phyloP scores from a whole-genome alignment of 2,797 vertebrate species.

The Sardinella longiceps region DNA sequence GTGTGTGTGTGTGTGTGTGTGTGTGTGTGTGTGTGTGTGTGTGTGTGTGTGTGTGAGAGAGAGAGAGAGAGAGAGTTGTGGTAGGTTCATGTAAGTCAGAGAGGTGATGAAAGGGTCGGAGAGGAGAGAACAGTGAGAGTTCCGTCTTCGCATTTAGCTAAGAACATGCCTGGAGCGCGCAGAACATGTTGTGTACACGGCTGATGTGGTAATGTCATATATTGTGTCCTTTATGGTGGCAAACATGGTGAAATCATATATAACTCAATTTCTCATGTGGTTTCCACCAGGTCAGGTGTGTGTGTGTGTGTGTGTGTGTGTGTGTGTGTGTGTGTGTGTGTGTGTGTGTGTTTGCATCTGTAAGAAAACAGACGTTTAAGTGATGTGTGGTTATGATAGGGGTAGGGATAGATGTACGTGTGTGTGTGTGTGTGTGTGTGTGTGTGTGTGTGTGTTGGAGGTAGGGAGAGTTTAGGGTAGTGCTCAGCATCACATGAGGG shows the following conservation, averaged over 20 bases:
- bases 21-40: neutral
- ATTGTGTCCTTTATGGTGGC: neutral
- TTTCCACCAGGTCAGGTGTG: neutral
- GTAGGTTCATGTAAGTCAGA: neutral
- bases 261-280: conserved; percentile 15
- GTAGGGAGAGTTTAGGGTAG: neutral
- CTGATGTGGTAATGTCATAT: neutral
- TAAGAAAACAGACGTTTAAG: neutral
- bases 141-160: neutral
- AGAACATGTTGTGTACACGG: neutral
- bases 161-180: neutral
- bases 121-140: too few species aligned
- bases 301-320: neutral
- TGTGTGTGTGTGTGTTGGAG: neutral
- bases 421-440: neutral
- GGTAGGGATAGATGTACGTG: too few species aligned
- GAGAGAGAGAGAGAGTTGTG: neutral
- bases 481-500: neutral
- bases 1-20: neutral
- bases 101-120: neutral
- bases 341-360: neutral
- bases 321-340: conserved; percentile 3
- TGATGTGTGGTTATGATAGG: too few species aligned
- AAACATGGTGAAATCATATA: neutral
- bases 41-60: neutral